These are phyloP conservation scores for Neodiprion fabricii DNA, from an alignment of 1,140 invertebrate genomes.

Conservation along the genomic window DNA sequence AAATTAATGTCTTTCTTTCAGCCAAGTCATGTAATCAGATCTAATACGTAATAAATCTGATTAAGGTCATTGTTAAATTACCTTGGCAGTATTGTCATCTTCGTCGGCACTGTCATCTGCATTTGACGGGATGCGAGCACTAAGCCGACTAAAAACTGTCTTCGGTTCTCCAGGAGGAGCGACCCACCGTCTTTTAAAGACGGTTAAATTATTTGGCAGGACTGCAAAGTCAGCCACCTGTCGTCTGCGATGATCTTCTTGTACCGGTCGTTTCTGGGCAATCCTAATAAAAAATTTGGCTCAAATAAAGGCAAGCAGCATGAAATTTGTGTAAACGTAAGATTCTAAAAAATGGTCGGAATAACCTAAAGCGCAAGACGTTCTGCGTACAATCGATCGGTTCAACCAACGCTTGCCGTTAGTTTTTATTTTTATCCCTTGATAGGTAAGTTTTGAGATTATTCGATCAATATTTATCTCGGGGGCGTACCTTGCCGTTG, in stretches of 20 bases:
- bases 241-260: conserved; percentile 53
- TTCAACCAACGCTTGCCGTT: no score
- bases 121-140: conserved; percentile 54
- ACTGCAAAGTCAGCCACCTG: conserved; percentile 41
- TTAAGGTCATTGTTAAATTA: conserved; percentile 33
- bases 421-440: no score
- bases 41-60: no score
- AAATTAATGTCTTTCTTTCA: no score
- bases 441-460: no score
- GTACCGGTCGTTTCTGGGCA: conserved; percentile 49
- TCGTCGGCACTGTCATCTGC: conserved; percentile 60
- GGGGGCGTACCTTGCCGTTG: conserved; percentile 44
- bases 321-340: no score
- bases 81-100: conserved; percentile 55
- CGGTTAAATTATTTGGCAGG: conserved; percentile 54
- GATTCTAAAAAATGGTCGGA: no score
- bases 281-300: conserved; percentile 31
- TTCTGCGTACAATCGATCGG: no score
- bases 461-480: no score
- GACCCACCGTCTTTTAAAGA: conserved; percentile 55
- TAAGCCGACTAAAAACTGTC: conserved; percentile 65
- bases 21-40: no score
- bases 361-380: no score
- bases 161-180: conserved; percentile 52
- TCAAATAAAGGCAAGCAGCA: no score